Evolutionary conservation across 2,797 vertebrate genomes (phyloP), one percentile per base, ranked within the genome.

Genomic region (Pempheris klunzingeri): DNA sequence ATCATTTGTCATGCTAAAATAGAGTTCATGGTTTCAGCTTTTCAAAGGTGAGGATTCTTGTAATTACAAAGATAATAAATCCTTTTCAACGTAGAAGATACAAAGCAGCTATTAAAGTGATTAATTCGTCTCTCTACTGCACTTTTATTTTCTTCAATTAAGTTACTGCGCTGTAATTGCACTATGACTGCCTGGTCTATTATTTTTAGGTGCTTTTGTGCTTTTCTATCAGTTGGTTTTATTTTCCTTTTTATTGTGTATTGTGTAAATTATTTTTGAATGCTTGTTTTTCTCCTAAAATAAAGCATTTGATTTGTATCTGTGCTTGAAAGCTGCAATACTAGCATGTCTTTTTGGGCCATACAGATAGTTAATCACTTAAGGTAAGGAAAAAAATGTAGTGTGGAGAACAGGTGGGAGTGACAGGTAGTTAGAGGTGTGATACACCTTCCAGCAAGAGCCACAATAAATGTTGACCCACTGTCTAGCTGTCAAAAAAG

Each of bases 381-480:
- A 20, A 24, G 77, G 47, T 30, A 50, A 71, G 18, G 41, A 8
- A 58, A 8, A 58, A 81, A 68, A 73, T 49, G 81, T 41, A 44
- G 39, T n/a, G 22, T 52, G 65, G 39, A 58, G 75, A 82, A 54
- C 41, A 72, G 50, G 52, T 11, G 54, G 46, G 54, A 79, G 44
- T 67, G 65, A 80, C 69, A 84, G 66, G 80, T 67, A 75, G 68
- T 71, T 57, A 47, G 57, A 70, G 26, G 55, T 78, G 74, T 65
- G 57, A 74, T 59, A 74, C 52, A 66, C 49, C 71, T 71, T 17
- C 30, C 15, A 3, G 67, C 15, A 20, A 76, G 71, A 60, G 49
- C 58, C 72, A 39, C 32, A 77, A 80, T 83, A 83, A 67, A 82
- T 81, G 43, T 67, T 77, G 70, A 74, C 82, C 78, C 43, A 69